Conservation (phyloP, 2,797 vertebrate genomes). For the Gambusia yucatana region DNA sequence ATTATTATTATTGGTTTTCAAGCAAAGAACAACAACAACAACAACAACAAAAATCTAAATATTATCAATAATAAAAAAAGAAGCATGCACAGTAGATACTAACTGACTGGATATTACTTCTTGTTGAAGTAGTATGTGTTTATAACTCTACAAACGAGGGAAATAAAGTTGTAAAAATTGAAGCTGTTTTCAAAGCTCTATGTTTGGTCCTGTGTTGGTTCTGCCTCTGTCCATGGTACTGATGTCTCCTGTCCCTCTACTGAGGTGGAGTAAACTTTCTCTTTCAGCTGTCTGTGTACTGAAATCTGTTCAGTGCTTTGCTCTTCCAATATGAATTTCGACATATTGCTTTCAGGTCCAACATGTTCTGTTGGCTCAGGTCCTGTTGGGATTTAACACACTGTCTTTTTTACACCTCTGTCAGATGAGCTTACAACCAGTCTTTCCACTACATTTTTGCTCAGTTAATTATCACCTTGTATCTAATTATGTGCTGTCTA, state of each 20-base stretch:
- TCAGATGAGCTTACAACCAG: background rate
- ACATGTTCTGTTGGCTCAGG: background rate
- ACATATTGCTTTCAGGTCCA: background rate
- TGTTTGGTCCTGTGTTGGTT: background rate
- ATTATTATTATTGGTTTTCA: background rate
- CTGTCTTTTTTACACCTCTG: background rate
- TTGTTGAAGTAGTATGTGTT: background rate
- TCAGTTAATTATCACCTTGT: conserved; percentile 1
- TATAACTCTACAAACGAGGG: background rate
- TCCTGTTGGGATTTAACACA: background rate
- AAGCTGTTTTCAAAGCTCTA: background rate
- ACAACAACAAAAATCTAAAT: background rate
- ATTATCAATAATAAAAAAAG: background rate
- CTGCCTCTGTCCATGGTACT: conserved; percentile 53
- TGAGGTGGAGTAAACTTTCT: background rate
- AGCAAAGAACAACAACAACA: no score
- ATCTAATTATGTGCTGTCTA: background rate
- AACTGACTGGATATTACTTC: background rate
- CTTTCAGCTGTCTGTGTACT: conserved; percentile 45
- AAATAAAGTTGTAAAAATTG: background rate
- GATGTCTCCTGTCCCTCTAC: conserved; percentile 1
- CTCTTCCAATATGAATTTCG: background rate
- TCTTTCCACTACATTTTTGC: background rate
- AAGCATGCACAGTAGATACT: background rate
- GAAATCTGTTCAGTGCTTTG: background rate